phyloP scores from a whole-genome alignment of 1,140 invertebrate species.

The Hyles euphorbiae region DNA sequence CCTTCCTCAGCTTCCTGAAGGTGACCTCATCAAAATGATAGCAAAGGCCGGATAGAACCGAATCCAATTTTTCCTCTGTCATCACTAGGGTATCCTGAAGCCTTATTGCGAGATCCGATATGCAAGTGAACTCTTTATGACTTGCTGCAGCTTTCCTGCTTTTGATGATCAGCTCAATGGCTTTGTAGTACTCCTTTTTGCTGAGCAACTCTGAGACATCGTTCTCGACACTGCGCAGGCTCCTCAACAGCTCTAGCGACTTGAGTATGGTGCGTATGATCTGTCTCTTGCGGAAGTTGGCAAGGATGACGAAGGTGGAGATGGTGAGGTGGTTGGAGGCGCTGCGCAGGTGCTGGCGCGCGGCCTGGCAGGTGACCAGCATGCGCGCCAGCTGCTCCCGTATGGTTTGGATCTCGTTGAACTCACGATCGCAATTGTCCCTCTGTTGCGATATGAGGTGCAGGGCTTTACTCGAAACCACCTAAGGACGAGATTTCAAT shows the following conservation, averaged over 20 bases:
- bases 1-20: slow-evolving; percentile 88
- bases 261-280: slow-evolving; percentile 85
- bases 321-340: slow-evolving; percentile 89
- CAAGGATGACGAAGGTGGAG: slow-evolving; percentile 89
- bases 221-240: slow-evolving; percentile 89
- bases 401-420: slow-evolving; percentile 87
- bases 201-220: slow-evolving; percentile 87
- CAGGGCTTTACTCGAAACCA: slow-evolving; percentile 93
- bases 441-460: slow-evolving; percentile 94
- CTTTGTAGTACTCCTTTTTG: slow-evolving; percentile 91
- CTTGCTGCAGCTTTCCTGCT: slow-evolving; percentile 89
- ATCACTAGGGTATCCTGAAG: slow-evolving; percentile 93
- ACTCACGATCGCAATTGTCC: slow-evolving; percentile 88
- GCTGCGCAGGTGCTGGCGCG: slow-evolving; percentile 82
- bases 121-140: slow-evolving; percentile 90
- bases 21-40: slow-evolving; percentile 82
- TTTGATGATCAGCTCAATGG: slow-evolving; percentile 91
- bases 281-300: slow-evolving; percentile 91
- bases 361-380: slow-evolving; percentile 82
- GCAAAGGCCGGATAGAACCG: slow-evolving; percentile 86
- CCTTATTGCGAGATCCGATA: slow-evolving; percentile 89
- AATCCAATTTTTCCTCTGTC: slow-evolving; percentile 94
- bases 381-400: slow-evolving; percentile 84
- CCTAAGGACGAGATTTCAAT: slow-evolving; percentile 47
- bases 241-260: slow-evolving; percentile 88